Conservation (phyloP, 2,888 invertebrate genomes). For the Omphaloscelis lunosa region DNA sequence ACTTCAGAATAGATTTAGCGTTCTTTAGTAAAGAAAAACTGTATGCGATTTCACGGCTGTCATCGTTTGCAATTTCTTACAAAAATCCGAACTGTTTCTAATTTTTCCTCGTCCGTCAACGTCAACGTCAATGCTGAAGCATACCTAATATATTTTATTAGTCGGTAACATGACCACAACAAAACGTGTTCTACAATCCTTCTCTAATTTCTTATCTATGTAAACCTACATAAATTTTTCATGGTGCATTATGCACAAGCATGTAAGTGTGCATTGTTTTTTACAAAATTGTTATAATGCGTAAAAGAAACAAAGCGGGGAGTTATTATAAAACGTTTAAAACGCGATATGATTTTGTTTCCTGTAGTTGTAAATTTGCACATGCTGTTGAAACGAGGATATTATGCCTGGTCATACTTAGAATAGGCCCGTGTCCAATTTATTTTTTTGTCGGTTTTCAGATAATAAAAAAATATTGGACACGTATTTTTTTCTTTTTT, state of each 20-base stretch:
- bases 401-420: constrained; percentile 25
- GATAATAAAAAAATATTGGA: no score
- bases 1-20: background rate
- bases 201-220: constrained; percentile 53
- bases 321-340: constrained; percentile 21
- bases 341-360: constrained; percentile 22
- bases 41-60: background rate
- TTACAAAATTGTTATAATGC: constrained; percentile 22
- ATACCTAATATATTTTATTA: constrained; percentile 21
- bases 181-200: constrained; percentile 53
- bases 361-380: constrained; percentile 22
- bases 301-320: constrained; percentile 20
- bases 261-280: constrained; percentile 56
- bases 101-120: constrained; percentile 6
- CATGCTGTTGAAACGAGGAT: constrained; percentile 37
- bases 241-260: constrained; percentile 54
- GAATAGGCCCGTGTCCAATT: no score
- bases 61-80: background rate
- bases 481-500: no score
- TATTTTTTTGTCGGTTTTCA: no score
- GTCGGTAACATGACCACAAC: constrained; percentile 12
- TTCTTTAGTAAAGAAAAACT: background rate
- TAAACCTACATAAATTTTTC: constrained; percentile 35
- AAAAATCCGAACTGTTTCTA: background rate
- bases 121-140: constrained; percentile 10